Conservation (phyloP, 2,113 vertebrate species). For the Sialia sialis region DNA sequence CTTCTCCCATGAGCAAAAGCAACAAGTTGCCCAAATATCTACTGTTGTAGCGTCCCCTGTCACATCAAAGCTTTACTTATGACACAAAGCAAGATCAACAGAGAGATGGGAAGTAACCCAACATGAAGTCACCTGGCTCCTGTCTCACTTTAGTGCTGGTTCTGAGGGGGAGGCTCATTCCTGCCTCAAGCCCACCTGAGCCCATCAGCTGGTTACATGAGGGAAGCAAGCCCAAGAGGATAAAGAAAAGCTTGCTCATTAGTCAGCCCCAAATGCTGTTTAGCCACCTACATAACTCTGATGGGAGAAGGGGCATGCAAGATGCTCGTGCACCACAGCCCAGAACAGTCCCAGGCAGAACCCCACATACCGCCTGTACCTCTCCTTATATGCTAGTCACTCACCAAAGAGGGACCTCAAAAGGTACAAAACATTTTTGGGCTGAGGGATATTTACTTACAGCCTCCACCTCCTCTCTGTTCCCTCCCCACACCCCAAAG, state of each 20-base stretch:
- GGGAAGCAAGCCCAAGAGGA: neutral
- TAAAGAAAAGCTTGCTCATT: neutral
- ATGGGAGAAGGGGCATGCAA: neutral
- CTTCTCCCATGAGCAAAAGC: neutral
- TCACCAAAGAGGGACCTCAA: neutral
- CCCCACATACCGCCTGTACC: rapidly evolving
- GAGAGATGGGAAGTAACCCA: neutral
- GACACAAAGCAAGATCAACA: neutral
- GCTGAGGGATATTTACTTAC: neutral
- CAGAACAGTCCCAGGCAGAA: neutral
- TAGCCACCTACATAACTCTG: neutral
- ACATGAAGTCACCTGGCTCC: neutral
- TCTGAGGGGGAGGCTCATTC: neutral
- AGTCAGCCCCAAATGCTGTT: neutral
- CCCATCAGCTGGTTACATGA: neutral
- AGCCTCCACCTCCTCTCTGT: neutral
- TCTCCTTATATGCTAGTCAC: neutral
- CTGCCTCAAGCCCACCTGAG: neutral
- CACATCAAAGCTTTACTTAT: neutral
- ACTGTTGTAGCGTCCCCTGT: neutral
- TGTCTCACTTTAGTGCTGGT: neutral
- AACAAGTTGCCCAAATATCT: neutral
- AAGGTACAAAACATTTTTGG: neutral
- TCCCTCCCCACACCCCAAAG: neutral
- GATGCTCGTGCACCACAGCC: neutral